These are phyloP conservation scores for Acarapis woodi DNA, from an alignment of 1,140 invertebrate species.

Conservation along the genomic window DNA sequence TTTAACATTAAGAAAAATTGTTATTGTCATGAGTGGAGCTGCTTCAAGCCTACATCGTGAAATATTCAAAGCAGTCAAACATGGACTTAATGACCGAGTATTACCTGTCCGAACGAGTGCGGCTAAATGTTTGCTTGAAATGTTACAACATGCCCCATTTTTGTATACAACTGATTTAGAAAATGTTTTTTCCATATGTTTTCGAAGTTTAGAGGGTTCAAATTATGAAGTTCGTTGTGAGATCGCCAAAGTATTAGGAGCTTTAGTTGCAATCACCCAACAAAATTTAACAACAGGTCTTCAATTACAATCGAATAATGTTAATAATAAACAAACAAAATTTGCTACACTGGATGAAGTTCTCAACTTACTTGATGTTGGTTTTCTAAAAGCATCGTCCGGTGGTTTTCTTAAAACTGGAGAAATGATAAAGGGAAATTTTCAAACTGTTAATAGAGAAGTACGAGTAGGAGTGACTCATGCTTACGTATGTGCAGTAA, in stretches of 20 bases:
- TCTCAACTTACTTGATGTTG: slow-evolving; percentile 63
- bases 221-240: slow-evolving; percentile 78
- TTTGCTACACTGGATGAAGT: slow-evolving; percentile 64
- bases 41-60: slow-evolving; percentile 63
- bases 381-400: slow-evolving; percentile 72
- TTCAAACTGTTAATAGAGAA: slow-evolving; percentile 69
- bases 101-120: slow-evolving; percentile 67
- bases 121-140: slow-evolving; percentile 54
- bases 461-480: slow-evolving; percentile 79
- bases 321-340: slow-evolving; percentile 16
- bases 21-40: slow-evolving; percentile 56
- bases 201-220: slow-evolving; percentile 66
- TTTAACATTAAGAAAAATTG: slow-evolving; percentile 73
- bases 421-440: slow-evolving; percentile 82
- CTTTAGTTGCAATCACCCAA: slow-evolving; percentile 44
- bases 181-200: slow-evolving; percentile 55
- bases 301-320: slow-evolving; percentile 1
- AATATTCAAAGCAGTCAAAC: slow-evolving; percentile 57
- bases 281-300: slow-evolving; percentile 9
- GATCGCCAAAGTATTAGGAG: slow-evolving; percentile 64
- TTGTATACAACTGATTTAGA: slow-evolving; percentile 67
- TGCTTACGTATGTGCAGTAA: slow-evolving; percentile 70
- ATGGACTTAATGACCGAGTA: slow-evolving; percentile 55
- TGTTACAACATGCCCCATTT: slow-evolving; percentile 61
- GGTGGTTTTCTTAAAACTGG: slow-evolving; percentile 78